phyloP scores from a whole-genome alignment of 2,797 vertebrate species.

The Ficedula albicollis region DNA sequence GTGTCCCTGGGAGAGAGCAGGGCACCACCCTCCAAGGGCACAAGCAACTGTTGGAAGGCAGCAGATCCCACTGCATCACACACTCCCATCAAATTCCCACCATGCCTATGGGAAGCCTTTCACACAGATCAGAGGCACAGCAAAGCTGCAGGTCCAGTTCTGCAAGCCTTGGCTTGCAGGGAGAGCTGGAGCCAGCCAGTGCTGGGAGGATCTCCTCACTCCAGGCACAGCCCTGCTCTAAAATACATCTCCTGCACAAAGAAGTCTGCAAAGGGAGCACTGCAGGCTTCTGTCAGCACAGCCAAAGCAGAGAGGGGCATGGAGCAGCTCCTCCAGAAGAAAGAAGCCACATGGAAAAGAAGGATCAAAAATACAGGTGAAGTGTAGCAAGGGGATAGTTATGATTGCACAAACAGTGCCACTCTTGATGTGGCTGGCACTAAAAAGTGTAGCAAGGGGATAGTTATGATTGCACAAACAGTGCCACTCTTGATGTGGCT shows the following conservation, averaged over 20 bases:
- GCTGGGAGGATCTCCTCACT: background rate
- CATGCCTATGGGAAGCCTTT: background rate
- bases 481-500: background rate
- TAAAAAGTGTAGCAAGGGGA: background rate
- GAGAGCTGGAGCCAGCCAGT: background rate
- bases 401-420: background rate
- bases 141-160: slow-evolving; percentile 42
- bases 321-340: background rate
- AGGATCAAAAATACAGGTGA: background rate
- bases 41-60: background rate
- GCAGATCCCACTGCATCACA: background rate
- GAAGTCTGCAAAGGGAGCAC: background rate
- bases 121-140: background rate
- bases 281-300: background rate
- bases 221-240: background rate
- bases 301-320: background rate
- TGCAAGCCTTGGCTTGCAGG: background rate
- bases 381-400: background rate
- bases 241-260: background rate
- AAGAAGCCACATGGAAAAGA: background rate
- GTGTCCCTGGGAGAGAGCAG: background rate
- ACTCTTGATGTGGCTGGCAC: background rate
- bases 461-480: background rate
- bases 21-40: background rate
- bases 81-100: background rate